Percentiles rank a stretch among this genome's conserved stretches.
Conservation (phyloP, 2,888 invertebrate genomes). For the Nesidiocoris tenuis region DNA sequence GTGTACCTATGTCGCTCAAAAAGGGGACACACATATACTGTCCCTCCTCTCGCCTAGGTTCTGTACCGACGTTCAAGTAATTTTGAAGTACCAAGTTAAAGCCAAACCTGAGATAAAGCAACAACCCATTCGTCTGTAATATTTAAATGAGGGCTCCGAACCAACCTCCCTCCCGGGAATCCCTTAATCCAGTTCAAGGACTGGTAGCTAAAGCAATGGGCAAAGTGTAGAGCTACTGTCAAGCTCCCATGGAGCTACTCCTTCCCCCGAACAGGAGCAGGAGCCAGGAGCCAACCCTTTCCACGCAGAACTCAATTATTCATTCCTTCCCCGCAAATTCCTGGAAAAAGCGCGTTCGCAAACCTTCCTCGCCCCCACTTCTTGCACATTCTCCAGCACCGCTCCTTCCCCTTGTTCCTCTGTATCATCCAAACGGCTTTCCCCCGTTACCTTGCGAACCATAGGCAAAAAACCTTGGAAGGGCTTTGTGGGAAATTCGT, state of each 20-base stretch:
- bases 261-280: neutral
- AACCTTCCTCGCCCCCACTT: neutral
- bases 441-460: neutral
- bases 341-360: neutral
- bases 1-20: too few relatives aligned
- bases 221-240: neutral
- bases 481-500: neutral
- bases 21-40: too few relatives aligned
- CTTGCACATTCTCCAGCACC: too few relatives aligned
- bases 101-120: conserved; percentile 18
- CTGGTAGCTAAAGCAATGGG: neutral
- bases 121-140: conserved; percentile 23
- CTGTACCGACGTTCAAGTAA: too few relatives aligned
- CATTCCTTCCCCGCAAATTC: conserved; percentile 16
- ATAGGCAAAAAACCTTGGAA: neutral
- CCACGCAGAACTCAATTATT: conserved; percentile 2
- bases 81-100: too few relatives aligned
- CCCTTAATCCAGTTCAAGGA: conserved; percentile 26
- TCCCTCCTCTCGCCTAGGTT: too few relatives aligned
- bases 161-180: neutral
- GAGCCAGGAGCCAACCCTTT: neutral
- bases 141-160: conserved; percentile 29
- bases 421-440: neutral
- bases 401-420: too few relatives aligned
- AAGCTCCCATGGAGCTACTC: conserved; percentile 6